Evolutionary conservation across 2,797 vertebrate genomes (phyloP).

Genomic region (Dermochelys coriacea): DNA sequence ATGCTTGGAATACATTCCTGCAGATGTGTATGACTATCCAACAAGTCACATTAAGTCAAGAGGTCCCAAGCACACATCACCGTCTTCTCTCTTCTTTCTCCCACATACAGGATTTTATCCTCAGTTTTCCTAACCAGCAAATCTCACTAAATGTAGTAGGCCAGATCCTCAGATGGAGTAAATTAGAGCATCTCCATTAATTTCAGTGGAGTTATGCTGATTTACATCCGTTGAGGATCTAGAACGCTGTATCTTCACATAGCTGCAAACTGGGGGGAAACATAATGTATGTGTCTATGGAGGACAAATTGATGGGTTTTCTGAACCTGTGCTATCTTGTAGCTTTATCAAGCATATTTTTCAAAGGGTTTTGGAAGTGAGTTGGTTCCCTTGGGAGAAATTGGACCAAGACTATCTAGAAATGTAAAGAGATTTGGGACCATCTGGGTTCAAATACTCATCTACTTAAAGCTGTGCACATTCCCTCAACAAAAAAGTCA

Average conservation of each 20-base stretch:
- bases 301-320: constrained; percentile 15
- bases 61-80: not conserved
- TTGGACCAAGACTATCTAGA: not conserved
- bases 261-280: not conserved
- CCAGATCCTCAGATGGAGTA: constrained; percentile 21
- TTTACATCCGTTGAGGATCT: not conserved
- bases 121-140: constrained; percentile 41
- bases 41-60: constrained; percentile 39
- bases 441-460: constrained; percentile 28
- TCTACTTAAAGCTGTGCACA: constrained; percentile 29
- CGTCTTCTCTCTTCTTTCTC: not conserved
- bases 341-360: not conserved
- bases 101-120: constrained; percentile 5
- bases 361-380: constrained; percentile 4
- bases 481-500: not conserved
- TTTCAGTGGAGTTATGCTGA: not conserved
- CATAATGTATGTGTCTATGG: not conserved
- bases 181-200: constrained; percentile 1
- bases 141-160: not conserved
- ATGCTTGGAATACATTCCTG: constrained; percentile 71
- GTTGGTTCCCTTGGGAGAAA: constrained; percentile 50
- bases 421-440: not conserved
- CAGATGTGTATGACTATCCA: constrained; percentile 62
- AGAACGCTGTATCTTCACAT: constrained; percentile 28
- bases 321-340: not conserved